Evolutionary conservation across 2,888 invertebrate species (phyloP), one percentile per base, ranked within the genome.

Genomic region (Netelia melanura): DNA sequence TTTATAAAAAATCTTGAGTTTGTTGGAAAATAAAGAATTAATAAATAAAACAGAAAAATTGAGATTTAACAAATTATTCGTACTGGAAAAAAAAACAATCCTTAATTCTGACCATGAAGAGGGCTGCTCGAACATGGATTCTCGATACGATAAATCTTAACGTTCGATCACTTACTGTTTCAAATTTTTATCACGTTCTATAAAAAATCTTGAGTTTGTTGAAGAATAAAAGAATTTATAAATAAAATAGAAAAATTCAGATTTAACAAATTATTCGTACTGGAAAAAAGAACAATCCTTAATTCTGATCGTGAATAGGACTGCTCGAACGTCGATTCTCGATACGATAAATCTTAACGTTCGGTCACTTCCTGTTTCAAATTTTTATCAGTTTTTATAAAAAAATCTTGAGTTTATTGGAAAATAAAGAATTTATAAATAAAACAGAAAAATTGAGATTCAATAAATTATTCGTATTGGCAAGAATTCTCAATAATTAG

Each of bases 121-220:
- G 56, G 44, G 56, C 38, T 54, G 21, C 5, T 67, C 58, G 44
- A 58, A 58, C 14, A 44, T 0, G 25, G 72, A 58, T 58, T 58
- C 1, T 43, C 9, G 67, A 77, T 58, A 43, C 67, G 80, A 74
- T 56, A 80, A 67, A 74, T 56, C 71, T 54, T 54, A 30, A 11
- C 17, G 3, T 5, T 25, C 30, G 56, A 67, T 23, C 44, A 30
- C 52, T 38, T 48, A 64, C 70, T 11, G 6, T 21, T 14, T 5
- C 2, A 30, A 30, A 3, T 23, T 2, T 62, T 38, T n/a, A n/a
- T n/a, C 43, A n/a, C 23, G 9, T 25, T 74, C 1, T 14, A 2
- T 30, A 30, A 5, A 30, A 30, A 5, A 30, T 30, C 5, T 30
- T 5, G 30, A 30, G 30, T 30, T 30, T 5, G 30, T 30, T 30